phyloP scores from a whole-genome alignment of 2,113 vertebrate genomes.

The Myodes glareolus region DNA sequence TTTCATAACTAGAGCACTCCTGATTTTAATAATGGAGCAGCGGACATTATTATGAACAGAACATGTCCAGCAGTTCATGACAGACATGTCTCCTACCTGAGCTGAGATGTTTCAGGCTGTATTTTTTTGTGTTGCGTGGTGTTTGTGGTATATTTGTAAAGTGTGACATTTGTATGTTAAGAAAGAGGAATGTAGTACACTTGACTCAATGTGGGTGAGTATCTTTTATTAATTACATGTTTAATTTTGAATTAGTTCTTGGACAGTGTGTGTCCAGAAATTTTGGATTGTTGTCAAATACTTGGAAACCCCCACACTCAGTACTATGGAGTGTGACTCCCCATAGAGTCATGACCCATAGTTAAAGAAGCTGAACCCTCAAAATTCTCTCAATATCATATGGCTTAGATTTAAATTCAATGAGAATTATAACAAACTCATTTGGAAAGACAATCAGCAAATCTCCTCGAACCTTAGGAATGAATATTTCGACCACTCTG shows the following conservation, averaged over 20 bases:
- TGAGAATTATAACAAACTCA: not conserved
- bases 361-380: not conserved
- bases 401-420: not conserved
- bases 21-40: not conserved
- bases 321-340: not conserved
- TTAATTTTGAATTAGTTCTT: not conserved
- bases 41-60: not conserved
- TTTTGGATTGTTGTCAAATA: not conserved
- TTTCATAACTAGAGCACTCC: not conserved
- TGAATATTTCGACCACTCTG: not conserved
- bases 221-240: not conserved
- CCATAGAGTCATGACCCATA: not conserved
- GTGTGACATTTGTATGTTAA: not conserved
- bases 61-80: not conserved
- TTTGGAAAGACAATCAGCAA: too few relatives aligned
- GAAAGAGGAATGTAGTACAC: not conserved
- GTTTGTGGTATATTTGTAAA: not conserved
- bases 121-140: not conserved
- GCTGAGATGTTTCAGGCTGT: not conserved
- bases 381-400: not conserved
- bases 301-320: not conserved
- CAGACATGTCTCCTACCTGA: not conserved
- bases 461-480: not conserved
- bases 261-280: not conserved
- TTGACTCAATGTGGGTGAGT: too few relatives aligned